Evolutionary conservation across 2,113 vertebrate genomes (phyloP).

Genomic region (Phalacrocorax aristotelis): DNA sequence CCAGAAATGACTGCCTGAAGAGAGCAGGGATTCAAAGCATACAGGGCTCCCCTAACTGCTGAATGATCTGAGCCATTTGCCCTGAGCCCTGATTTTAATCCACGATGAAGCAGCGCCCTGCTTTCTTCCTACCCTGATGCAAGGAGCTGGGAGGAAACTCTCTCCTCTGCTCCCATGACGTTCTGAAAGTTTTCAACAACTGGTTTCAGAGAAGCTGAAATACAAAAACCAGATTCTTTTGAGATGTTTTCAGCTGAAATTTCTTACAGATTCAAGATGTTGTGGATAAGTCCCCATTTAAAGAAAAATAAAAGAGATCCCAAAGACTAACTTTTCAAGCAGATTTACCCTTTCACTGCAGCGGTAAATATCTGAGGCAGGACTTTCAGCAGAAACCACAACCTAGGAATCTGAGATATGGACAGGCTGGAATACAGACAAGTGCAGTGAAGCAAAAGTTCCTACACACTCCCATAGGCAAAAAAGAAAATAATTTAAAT

Average conservation of each 20-base stretch:
- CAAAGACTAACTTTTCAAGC: neutral
- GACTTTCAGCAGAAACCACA: neutral
- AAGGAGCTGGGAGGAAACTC: neutral
- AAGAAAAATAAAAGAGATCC: neutral
- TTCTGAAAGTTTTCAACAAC: neutral
- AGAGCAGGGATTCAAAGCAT: neutral
- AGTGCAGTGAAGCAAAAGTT: neutral
- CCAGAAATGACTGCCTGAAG: neutral
- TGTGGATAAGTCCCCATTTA: neutral
- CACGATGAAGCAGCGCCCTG: neutral
- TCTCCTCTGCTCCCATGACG: neutral
- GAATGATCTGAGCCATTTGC: neutral
- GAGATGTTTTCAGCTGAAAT: neutral
- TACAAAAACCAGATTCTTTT: accelerated
- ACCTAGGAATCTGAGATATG: neutral
- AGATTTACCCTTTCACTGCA: neutral
- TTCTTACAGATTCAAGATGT: neutral
- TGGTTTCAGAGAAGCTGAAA: neutral
- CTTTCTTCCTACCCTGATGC: neutral
- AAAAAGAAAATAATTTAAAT: neutral
- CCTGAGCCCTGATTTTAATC: neutral
- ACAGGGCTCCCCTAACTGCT: accelerated
- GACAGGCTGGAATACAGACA: neutral
- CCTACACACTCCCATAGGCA: neutral
- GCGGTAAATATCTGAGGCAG: neutral